A percentile compares a stretch with the other conserved stretches of the same genome.
phyloP scores from a whole-genome alignment of 2,888 invertebrate species.

The Eupithecia dodoneata region DNA sequence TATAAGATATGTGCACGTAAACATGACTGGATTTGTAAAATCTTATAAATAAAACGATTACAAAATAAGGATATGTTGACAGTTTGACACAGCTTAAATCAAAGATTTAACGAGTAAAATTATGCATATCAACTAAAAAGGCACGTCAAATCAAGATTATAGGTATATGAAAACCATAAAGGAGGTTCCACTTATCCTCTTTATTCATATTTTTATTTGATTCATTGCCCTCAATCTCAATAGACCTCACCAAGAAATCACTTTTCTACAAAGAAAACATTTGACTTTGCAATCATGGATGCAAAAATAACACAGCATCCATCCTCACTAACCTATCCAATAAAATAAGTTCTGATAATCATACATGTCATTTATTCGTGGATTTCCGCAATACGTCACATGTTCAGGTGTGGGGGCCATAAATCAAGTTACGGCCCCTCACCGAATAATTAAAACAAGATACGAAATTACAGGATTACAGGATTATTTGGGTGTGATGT shows the following conservation, averaged over 20 bases:
- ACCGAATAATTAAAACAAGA: conserved; percentile 54
- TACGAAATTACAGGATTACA: conserved; percentile 49
- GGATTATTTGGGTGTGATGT: conserved; percentile 22
- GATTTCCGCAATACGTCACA: conserved; percentile 50
- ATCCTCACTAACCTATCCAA: conserved; percentile 33
- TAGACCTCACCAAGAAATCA: background rate
- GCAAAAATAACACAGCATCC: background rate
- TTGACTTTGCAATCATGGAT: background rate
- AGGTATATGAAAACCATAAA: background rate
- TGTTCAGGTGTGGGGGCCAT: conserved; percentile 55
- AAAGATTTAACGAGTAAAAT: background rate
- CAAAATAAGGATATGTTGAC: conserved; percentile 45
- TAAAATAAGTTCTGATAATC: conserved; percentile 53
- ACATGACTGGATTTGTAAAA: conserved; percentile 49
- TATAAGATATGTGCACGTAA: conserved; percentile 48
- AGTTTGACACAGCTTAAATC: background rate
- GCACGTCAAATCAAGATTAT: background rate
- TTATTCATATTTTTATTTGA: background rate
- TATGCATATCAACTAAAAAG: background rate
- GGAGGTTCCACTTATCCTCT: background rate
- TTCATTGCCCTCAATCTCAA: too few relatives aligned
- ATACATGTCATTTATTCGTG: conserved; percentile 60
- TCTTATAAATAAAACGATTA: conserved; percentile 64
- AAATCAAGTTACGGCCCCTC: conserved; percentile 54
- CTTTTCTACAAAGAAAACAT: background rate